Evolutionary conservation across 2,888 invertebrate species (phyloP), one percentile per base, ranked within the genome.

Genomic region (Cheilosia soror): DNA sequence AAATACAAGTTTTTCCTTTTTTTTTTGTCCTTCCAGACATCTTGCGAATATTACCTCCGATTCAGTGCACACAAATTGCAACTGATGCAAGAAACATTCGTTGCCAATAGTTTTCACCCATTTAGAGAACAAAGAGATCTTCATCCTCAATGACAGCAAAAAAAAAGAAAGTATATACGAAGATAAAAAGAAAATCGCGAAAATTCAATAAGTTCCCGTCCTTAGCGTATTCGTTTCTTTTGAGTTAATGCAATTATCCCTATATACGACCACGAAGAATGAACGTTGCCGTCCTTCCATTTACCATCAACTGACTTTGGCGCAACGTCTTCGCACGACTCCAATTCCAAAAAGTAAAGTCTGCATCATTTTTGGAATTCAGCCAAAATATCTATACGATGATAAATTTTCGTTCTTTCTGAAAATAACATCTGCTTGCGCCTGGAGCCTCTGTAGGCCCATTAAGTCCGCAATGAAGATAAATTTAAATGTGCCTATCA

Each of bases 401-500:
- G 11, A 9, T 37, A 42, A n/a, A 60, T 9, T 53, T 37, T 49
- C 2, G 37, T 49, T 58, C 11, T 62, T 15, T n/a, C 4, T 7
- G 37, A 53, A 62, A 44, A 13, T 57, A 77, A 77, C 71, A 77
- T 72, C 51, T 77, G 71, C 49, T 51, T 31, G 51, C 20, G 2
- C 20, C 40, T 5, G 20, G 29, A 25, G 42, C 42, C 37, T 47
- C 44, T 53, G 25, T 55, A 63, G 49, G 44, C 79, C 79, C 75
- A 37, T 37, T 37, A 37, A 37, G 37, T 33, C 58, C 47, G 13
- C 9, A 31, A 77, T 44, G 47, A 11, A 47, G 60, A 68, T 82
- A 73, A 84, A 72, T 83, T 73, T 83, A 55, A 83, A 79, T 83
- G 72, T 79, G 31, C 68, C 80, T 53, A 75, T 84, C 71, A 65